phyloP scores from a whole-genome alignment of 2,797 vertebrate genomes.

The Uromys caudimaculatus region DNA sequence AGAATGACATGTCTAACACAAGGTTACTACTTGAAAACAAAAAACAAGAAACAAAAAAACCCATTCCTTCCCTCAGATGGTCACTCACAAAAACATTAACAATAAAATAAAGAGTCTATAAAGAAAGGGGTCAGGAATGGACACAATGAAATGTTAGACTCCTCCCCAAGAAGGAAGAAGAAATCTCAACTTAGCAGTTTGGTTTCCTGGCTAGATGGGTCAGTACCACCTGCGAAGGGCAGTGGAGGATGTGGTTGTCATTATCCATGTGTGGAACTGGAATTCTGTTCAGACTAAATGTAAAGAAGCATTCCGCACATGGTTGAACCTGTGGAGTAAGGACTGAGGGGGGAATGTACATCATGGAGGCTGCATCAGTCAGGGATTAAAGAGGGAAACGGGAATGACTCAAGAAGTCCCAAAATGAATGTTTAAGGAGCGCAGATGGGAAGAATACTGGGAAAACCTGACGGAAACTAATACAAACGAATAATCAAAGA shows the following conservation, averaged over 20 bases:
- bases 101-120: not conserved
- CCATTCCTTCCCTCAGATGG: not conserved
- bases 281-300: not conserved
- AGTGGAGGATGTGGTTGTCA: not conserved
- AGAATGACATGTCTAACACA: not conserved
- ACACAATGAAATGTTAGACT: not conserved
- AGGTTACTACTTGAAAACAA: not conserved
- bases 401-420: not conserved
- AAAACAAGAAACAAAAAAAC: not conserved
- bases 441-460: not conserved
- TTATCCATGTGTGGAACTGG: not conserved
- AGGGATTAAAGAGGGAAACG: not conserved
- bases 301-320: not conserved
- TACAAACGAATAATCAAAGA: not conserved
- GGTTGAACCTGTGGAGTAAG: not conserved
- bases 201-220: not conserved
- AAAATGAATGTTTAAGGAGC: not conserved
- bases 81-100: not conserved
- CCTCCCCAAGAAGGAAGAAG: not conserved
- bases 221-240: not conserved
- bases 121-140: not conserved
- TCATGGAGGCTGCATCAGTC: not conserved
- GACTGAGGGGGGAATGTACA: not conserved
- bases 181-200: not conserved
- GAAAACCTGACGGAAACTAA: not conserved